Conservation (phyloP, 2,888 invertebrate species). For the Drosophila tanythrix region DNA sequence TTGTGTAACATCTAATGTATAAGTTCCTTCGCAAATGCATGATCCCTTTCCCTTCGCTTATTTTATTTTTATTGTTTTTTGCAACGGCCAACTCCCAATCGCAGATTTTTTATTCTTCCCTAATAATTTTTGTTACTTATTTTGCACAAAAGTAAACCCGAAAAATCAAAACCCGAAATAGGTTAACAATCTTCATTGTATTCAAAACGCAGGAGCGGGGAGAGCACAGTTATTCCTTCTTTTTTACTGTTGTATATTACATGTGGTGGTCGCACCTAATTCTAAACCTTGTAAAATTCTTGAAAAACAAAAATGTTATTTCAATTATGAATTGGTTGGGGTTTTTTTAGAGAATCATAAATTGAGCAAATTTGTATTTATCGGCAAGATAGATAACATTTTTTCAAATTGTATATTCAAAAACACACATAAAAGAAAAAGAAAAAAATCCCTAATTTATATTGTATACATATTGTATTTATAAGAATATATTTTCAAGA, state of each 20-base stretch:
- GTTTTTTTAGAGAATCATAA: not conserved
- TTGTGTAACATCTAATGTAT: slow-evolving; percentile 28
- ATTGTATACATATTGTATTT: slow-evolving; percentile 51
- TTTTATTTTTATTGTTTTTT: not conserved
- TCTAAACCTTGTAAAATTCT: not conserved
- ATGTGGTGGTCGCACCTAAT: not conserved
- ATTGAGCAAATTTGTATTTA: not conserved
- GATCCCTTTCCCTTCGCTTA: not conserved
- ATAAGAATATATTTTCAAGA: slow-evolving; percentile 37
- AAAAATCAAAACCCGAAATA: slow-evolving; percentile 10
- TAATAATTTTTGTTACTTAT: slow-evolving; percentile 49
- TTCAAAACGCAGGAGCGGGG: not conserved
- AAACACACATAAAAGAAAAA: not conserved
- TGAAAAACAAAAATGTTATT: not conserved
- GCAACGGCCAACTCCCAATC: not conserved
- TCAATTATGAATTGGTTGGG: not conserved
- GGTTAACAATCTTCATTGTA: slow-evolving; percentile 14
- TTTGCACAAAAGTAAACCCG: slow-evolving; percentile 44
- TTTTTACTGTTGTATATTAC: not conserved
- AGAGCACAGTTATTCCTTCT: not conserved
- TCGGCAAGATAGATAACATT: not conserved
- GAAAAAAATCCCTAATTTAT: slow-evolving; percentile 18
- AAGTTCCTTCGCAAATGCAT: slow-evolving; percentile 13
- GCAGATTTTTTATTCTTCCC: slow-evolving; percentile 62
- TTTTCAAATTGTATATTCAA: slow-evolving; percentile 38